Evolutionary conservation across 2,797 vertebrate genomes (phyloP), one percentile per base, ranked within the genome.

Genomic region (Megaceryle alcyon): DNA sequence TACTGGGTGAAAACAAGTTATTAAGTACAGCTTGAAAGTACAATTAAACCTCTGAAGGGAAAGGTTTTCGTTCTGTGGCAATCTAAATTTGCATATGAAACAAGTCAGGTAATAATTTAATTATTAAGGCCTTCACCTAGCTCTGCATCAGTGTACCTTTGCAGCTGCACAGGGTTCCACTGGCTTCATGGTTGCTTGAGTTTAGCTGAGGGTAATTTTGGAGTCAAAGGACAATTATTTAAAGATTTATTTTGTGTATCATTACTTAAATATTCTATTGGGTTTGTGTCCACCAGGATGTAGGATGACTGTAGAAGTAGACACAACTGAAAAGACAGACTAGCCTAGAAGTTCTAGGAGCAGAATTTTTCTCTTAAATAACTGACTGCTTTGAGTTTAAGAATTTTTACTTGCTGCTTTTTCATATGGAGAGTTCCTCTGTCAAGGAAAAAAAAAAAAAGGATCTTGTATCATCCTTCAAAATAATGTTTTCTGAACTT

Each of bases 1-100:
- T 86, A 70, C 20, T 86, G 54, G 31, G 66, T 84, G 59, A 88
- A 88, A 91, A 39, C 12, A 87, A 82, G 18, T 64, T 91, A 83
- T 81, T 86, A 84, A 90, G 33, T 84, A 76, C 21, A 73, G 18
- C 48, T 81, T 89, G 53, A 90, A 95, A 88, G 28, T 44, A 90
- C 37, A 92, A 88, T 63, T 84, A 66, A 88, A 75, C 22, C 35
- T 83, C 60, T 78, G 28, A 91, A 83, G 35, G 63, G 8, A 48
- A 92, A 93, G 54, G 8, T 43, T 90, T 88, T 87, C 63, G 59
- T 81, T n/a, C 43, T 29, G 12, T 56, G 46, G 21, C 22, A 86
- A 69, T 81, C 17, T 64, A 73, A 15, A 46, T 84, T 73, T 90
- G 26, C 43, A 53, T 53, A 82, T 1, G 6, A 86, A 94, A 51